Evolutionary conservation across 2,113 vertebrate genomes (phyloP).

Genomic region (Meriones unguiculatus): DNA sequence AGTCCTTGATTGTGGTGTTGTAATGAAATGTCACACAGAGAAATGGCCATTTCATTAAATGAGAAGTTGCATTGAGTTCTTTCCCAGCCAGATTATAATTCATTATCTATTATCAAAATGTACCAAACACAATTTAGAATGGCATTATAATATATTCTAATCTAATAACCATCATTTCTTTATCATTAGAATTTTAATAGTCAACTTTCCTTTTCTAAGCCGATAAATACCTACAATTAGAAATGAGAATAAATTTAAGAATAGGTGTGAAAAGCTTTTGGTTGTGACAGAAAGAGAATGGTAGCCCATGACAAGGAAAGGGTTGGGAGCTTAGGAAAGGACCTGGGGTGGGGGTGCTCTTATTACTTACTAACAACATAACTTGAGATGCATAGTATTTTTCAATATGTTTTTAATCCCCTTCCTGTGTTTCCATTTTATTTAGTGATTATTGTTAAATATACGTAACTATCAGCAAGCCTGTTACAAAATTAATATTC

Average conservation of each 20-base stretch:
- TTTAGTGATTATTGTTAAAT: background rate
- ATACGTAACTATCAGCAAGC: background rate
- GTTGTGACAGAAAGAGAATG: background rate
- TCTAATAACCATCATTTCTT: constrained; percentile 69
- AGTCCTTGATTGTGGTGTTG: constrained; percentile 66
- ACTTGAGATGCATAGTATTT: background rate
- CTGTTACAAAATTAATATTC: constrained; percentile 41
- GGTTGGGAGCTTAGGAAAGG: background rate
- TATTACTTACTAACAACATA: background rate
- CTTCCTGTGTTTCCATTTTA: constrained; percentile 2
- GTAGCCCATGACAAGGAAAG: background rate
- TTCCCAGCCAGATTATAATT: constrained; percentile 65
- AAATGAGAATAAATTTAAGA: background rate
- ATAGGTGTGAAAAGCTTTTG: background rate
- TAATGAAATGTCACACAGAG: constrained; percentile 80
- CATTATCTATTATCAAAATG: constrained; percentile 71
- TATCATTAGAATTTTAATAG: constrained; percentile 69
- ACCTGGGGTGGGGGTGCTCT: background rate
- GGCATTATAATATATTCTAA: constrained; percentile 64
- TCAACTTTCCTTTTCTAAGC: constrained; percentile 54
- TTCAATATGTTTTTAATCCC: background rate
- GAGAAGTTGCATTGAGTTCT: constrained; percentile 56
- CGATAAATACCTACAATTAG: constrained; percentile 60
- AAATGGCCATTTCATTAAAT: constrained; percentile 75
- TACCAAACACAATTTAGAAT: constrained; percentile 58